Percentiles rank a stretch among this genome's conserved stretches.
Conservation (phyloP, 1,140 invertebrate genomes). For the Drosophila yakuba region DNA sequence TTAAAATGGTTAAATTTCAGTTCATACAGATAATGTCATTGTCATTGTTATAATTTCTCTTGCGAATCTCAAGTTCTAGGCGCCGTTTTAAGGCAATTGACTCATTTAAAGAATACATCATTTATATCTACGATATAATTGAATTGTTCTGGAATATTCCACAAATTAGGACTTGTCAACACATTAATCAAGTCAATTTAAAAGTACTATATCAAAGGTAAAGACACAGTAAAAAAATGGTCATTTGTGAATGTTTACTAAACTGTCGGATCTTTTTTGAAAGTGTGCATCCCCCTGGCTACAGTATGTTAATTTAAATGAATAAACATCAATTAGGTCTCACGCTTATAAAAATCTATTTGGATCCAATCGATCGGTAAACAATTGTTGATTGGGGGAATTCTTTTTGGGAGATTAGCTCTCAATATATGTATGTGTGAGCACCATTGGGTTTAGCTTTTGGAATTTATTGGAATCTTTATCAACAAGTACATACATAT, state of each 20-base stretch:
- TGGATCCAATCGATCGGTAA: neutral
- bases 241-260: constrained; percentile 1
- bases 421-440: neutral
- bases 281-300: constrained; percentile 1
- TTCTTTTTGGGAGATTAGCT: constrained; percentile 11
- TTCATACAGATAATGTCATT: neutral
- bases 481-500: neutral
- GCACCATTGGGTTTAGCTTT: neutral
- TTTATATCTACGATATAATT: neutral
- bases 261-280: neutral
- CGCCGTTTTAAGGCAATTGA: neutral
- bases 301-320: neutral
- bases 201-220: constrained; percentile 8
- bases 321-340: constrained; percentile 2
- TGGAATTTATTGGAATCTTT: constrained; percentile 1
- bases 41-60: neutral
- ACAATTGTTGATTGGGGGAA: neutral
- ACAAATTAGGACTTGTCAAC: constrained; percentile 40
- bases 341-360: constrained; percentile 11
- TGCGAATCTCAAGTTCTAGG: neutral
- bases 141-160: constrained; percentile 39
- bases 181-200: constrained; percentile 25
- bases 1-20: neutral
- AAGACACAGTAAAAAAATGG: neutral
- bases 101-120: neutral